These are phyloP conservation scores for Adelphocoris suturalis DNA, from an alignment of 2,888 invertebrate species.

Conservation along the genomic window DNA sequence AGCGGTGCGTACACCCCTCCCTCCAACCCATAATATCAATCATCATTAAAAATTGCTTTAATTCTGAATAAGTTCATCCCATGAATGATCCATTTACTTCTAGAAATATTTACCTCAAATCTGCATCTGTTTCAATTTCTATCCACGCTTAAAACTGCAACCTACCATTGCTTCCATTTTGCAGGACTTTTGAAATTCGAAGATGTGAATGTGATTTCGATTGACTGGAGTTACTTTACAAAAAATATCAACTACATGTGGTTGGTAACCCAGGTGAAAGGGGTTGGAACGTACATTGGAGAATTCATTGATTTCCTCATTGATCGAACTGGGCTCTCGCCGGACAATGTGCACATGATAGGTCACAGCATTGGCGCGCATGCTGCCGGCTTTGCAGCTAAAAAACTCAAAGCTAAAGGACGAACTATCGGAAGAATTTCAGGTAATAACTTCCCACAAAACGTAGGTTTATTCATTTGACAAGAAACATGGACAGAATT, in stretches of 20 bases:
- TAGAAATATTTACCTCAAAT: no score
- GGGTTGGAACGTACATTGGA: conserved; percentile 65
- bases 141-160: no score
- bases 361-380: conserved; percentile 74
- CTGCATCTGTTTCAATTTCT: no score
- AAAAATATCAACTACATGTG: conserved; percentile 52
- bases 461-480: background rate
- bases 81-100: no score
- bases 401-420: conserved; percentile 53
- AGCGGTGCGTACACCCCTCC: no score
- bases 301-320: conserved; percentile 70
- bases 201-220: conserved; percentile 71
- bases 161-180: background rate
- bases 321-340: conserved; percentile 9
- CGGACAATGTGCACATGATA: conserved; percentile 55
- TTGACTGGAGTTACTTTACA: conserved; percentile 72
- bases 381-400: conserved; percentile 72
- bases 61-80: no score
- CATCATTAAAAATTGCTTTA: no score
- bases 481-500: background rate
- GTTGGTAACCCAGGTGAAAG: conserved; percentile 36
- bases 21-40: no score
- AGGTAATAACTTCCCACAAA: background rate
- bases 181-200: background rate
- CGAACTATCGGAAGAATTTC: conserved; percentile 35